phyloP scores from a whole-genome alignment of 2,888 invertebrate species.

The Schrankia costaestrigalis region DNA sequence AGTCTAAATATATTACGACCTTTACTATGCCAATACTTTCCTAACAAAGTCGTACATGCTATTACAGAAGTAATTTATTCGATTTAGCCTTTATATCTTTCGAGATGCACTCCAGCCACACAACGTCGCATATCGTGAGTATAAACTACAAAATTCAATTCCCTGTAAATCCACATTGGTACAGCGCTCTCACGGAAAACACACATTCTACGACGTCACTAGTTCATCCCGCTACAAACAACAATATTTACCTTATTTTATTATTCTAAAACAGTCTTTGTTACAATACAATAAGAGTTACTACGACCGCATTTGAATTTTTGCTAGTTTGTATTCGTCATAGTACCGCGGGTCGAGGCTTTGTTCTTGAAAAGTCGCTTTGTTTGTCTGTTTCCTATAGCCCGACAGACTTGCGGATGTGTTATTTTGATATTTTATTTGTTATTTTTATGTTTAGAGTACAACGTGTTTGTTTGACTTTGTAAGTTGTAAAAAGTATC shows the following conservation, averaged over 20 bases:
- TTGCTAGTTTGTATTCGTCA: slow-evolving; percentile 47
- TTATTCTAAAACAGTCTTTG: slow-evolving; percentile 24
- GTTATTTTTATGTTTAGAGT: no score
- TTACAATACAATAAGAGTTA: slow-evolving; percentile 10
- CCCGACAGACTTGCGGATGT: slow-evolving; percentile 37
- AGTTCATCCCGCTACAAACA: slow-evolving; percentile 21
- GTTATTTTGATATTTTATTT: slow-evolving; percentile 50
- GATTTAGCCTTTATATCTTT: slow-evolving; percentile 35
- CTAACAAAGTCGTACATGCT: no score
- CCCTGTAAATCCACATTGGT: slow-evolving; percentile 30
- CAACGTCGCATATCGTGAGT: not conserved
- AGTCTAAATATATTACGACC: no score
- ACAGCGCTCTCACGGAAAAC: slow-evolving; percentile 39
- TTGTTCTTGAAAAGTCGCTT: slow-evolving; percentile 59
- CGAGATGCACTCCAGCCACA: slow-evolving; percentile 2
- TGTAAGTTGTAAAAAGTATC: not conserved
- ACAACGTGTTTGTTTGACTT: no score
- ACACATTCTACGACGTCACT: slow-evolving; percentile 46
- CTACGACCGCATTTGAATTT: slow-evolving; percentile 16
- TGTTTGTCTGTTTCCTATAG: slow-evolving; percentile 51
- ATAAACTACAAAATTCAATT: slow-evolving; percentile 36
- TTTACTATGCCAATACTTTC: no score
- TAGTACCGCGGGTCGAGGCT: slow-evolving; percentile 46
- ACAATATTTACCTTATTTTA: slow-evolving; percentile 2
- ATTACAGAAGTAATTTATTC: no score